Conservation (phyloP, 1,140 invertebrate species). For the Drosophila tsacasi region DNA sequence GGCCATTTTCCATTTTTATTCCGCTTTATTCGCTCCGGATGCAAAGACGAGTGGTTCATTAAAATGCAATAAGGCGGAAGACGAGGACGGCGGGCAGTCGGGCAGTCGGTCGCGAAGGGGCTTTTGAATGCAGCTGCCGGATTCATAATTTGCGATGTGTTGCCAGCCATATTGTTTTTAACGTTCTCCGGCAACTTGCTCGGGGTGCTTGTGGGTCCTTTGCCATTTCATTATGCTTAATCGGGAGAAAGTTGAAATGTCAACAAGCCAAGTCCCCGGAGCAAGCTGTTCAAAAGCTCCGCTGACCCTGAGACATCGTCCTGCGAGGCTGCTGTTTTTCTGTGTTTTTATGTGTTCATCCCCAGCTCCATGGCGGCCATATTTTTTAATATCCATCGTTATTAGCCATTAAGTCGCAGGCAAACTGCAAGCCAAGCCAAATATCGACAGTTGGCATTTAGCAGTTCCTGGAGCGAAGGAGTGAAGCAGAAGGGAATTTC, state of each 20-base stretch:
- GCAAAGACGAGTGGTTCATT: constrained; percentile 32
- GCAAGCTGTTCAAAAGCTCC: neutral
- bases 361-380: constrained; percentile 23
- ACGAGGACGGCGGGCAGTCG: too few relatives aligned
- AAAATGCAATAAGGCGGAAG: constrained; percentile 40
- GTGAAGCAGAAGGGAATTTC: constrained; percentile 9
- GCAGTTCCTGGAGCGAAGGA: neutral
- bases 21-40: constrained; percentile 10
- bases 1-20: constrained; percentile 17
- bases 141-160: constrained; percentile 32
- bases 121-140: constrained; percentile 14
- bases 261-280: constrained; percentile 26
- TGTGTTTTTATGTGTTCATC: constrained; percentile 13
- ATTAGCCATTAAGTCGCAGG: constrained; percentile 64
- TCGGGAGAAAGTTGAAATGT: constrained; percentile 35
- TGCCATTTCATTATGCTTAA: constrained; percentile 29
- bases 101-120: constrained; percentile 1
- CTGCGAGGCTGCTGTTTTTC: constrained; percentile 11
- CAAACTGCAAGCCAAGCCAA: constrained; percentile 59
- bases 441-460: constrained; percentile 15
- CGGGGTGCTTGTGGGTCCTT: neutral
- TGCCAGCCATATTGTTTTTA: constrained; percentile 33
- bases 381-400: constrained; percentile 66
- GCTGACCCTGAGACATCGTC: neutral
- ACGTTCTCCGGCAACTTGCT: neutral